Evolutionary conservation across 2,797 vertebrate genomes (phyloP).

Genomic region (Syndactyla subalaris): DNA sequence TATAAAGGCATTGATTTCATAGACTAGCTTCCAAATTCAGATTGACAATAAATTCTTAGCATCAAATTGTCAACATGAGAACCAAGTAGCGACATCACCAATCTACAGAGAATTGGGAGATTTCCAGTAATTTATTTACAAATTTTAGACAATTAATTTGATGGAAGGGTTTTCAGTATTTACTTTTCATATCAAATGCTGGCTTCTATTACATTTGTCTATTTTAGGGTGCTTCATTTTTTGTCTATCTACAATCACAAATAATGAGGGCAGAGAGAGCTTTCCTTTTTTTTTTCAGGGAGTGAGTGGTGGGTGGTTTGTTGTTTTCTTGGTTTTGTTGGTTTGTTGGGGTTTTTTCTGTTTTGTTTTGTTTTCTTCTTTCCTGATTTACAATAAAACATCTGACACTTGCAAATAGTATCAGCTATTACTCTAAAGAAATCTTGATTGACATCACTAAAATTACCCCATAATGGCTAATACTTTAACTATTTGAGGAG

Average conservation of each 20-base stretch:
- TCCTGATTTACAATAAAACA: not conserved
- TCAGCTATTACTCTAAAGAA: not conserved
- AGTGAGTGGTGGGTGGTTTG: no score
- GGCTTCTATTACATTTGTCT: not conserved
- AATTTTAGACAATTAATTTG: conserved; percentile 1
- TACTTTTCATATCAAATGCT: not conserved
- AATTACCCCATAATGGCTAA: not conserved
- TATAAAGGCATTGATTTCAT: not conserved
- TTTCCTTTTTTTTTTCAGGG: not conserved
- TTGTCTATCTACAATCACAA: not conserved
- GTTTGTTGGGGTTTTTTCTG: not conserved
- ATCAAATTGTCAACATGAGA: not conserved
- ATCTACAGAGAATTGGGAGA: not conserved
- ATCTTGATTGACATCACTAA: not conserved
- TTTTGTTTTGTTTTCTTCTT: not conserved
- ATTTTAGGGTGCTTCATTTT: not conserved
- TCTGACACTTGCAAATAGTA: not conserved
- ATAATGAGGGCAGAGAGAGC: not conserved
- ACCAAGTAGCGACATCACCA: not conserved
- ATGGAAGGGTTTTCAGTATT: not conserved
- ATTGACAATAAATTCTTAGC: not conserved
- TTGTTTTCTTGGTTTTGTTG: not conserved
- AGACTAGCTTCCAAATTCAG: not conserved
- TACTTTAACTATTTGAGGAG: not conserved
- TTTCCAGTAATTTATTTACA: conserved; percentile 9